Evolutionary conservation across 2,113 vertebrate species (phyloP), one percentile per base, ranked within the genome.

Genomic region (Oreochromis spilurus): DNA sequence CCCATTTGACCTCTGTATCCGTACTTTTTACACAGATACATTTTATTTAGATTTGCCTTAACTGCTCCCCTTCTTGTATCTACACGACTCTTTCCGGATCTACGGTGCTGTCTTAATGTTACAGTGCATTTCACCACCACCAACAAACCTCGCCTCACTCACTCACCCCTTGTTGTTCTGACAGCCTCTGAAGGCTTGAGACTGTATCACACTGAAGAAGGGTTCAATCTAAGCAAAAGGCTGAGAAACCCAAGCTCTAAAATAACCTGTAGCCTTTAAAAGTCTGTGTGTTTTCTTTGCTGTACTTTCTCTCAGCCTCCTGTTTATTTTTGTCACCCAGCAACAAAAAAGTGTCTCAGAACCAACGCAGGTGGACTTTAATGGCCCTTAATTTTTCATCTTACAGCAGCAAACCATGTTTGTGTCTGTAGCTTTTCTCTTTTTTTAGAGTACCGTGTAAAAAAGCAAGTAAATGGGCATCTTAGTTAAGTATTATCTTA

Each of bases 31-130:
- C 72, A 52, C 29, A n/a, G 45, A 77, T 31, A 5, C 6, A 2
- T 92, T 90, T 89, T 90, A 82, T 83, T 43, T 85, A 48, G 9
- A 75, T 84, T 81, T 72, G 14, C 86, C 19, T 6, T 58, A 38
- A 55, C 52, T 48, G 2, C 12, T 84, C 31, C 53, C 8, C 7
- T 16, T 6, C 67, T 67, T 62, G 50, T 48, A 57, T 54, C 40
- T 54, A 14, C 57, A 43, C 4, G 14, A 11, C 24, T 36, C 10
- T 62, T 57, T 79, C 38, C 31, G 79, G 24, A 77, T 55, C 36
- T 79, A 58, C 2, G 55, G 55, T 78, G 9, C 26, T 80, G 24
- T 83, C 5, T 38, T 82, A 81, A 24, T 72, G 55, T 45, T 87
- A 17, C 16, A 17, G 57, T 82, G 40, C 79, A 55, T 82, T 84